Percentiles rank a stretch among this genome's conserved stretches.
Evolutionary conservation across 2,888 invertebrate genomes (phyloP).

Genomic region (Polia nebulosa): DNA sequence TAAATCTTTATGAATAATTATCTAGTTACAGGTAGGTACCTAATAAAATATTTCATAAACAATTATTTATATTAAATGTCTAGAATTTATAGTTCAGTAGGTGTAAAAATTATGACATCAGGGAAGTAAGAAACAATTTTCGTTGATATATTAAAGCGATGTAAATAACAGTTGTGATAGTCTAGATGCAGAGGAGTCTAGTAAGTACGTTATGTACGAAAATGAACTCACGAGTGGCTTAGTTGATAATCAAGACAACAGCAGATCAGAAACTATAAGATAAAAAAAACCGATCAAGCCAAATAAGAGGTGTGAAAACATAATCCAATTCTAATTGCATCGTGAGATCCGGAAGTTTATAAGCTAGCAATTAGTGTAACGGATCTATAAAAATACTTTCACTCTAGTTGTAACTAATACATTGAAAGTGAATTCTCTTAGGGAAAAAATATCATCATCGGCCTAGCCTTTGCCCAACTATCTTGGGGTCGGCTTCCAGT

Average conservation of each 20-base stretch:
- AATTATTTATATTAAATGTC: background rate
- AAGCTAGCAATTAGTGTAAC: constrained; percentile 38
- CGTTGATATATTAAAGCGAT: background rate
- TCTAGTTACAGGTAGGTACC: background rate
- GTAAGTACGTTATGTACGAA: background rate
- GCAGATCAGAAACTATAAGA: background rate
- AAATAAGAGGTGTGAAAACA: constrained; percentile 33
- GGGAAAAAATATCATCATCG: background rate
- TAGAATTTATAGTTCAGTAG: background rate
- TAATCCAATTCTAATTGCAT: constrained; percentile 40
- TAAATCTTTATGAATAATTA: background rate
- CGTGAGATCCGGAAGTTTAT: constrained; percentile 44
- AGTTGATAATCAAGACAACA: background rate
- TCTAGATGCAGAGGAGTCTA: background rate
- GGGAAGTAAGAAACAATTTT: background rate
- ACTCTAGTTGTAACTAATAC: constrained; percentile 6
- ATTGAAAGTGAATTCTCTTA: constrained; percentile 7
- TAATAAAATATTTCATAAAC: constrained; percentile 24
- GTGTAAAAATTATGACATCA: background rate
- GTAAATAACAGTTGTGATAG: background rate
- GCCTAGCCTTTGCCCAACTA: too few species aligned
- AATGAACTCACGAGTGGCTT: background rate
- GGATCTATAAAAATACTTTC: constrained; percentile 52
- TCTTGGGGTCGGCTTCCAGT: too few species aligned
- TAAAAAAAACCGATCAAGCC: background rate